These are phyloP conservation scores for Tenrec ecaudatus DNA, from an alignment of 2,113 vertebrate genomes.

Conservation along the genomic window DNA sequence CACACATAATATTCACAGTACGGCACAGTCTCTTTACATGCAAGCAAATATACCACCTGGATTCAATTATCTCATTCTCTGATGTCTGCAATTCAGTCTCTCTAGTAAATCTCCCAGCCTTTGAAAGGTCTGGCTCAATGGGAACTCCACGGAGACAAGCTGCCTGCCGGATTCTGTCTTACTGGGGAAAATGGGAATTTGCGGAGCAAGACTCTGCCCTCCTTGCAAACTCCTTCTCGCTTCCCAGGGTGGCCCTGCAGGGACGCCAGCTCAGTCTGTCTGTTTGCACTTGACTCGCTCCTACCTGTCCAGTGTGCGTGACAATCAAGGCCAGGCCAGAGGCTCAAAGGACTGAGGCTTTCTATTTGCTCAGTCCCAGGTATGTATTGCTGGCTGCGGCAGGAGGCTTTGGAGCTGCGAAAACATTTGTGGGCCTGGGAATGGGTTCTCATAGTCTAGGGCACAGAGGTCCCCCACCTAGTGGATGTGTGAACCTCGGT, in stretches of 20 bases:
- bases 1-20: slow-evolving; percentile 64
- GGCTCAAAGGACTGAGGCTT: background rate
- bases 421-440: slow-evolving; percentile 5
- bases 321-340: background rate
- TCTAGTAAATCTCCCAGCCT: slow-evolving; percentile 71
- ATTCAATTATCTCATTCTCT: slow-evolving; percentile 82
- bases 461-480: background rate
- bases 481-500: slow-evolving; percentile 15
- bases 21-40: slow-evolving; percentile 56
- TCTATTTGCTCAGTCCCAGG: background rate
- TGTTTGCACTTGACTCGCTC: background rate
- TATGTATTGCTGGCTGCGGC: background rate
- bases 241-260: background rate
- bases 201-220: background rate
- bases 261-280: background rate
- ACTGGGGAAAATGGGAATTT: slow-evolving; percentile 29
- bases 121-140: slow-evolving; percentile 73
- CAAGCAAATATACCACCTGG: slow-evolving; percentile 79
- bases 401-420: slow-evolving; percentile 25
- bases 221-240: background rate
- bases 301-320: background rate
- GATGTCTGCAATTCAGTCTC: slow-evolving; percentile 71
- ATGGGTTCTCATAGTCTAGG: slow-evolving; percentile 4
- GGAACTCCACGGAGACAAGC: slow-evolving; percentile 52
- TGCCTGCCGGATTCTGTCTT: slow-evolving; percentile 38